Evolutionary conservation across 1,140 invertebrate species (phyloP).

Genomic region (Saccostrea echinata): DNA sequence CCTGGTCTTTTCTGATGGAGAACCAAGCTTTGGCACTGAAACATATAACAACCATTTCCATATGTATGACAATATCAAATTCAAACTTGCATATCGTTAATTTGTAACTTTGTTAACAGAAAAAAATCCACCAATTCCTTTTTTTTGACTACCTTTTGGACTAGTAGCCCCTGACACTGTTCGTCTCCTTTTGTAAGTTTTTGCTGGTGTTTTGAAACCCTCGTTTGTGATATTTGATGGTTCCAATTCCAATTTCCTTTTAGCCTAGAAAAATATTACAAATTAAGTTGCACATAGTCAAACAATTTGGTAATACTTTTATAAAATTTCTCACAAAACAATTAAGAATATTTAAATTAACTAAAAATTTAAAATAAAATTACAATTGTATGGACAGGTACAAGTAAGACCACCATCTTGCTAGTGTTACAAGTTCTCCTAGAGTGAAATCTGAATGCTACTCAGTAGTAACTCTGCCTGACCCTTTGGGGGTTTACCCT

Average conservation of each 20-base stretch:
- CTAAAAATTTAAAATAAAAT: neutral
- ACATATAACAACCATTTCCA: conserved; percentile 45
- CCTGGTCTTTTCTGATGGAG: conserved; percentile 77
- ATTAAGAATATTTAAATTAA: no score
- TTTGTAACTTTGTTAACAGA: no score
- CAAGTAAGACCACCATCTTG: conserved; percentile 5
- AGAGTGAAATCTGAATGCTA: neutral
- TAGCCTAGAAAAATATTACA: conserved; percentile 65
- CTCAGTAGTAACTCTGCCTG: neutral
- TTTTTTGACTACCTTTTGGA: conserved; percentile 63
- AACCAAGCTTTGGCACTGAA: conserved; percentile 70
- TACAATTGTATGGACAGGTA: neutral
- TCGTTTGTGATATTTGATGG: conserved; percentile 62
- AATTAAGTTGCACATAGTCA: neutral
- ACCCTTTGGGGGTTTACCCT: neutral
- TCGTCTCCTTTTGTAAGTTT: conserved; percentile 69
- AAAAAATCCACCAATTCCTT: neutral
- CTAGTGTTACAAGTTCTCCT: neutral
- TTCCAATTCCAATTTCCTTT: conserved; percentile 73
- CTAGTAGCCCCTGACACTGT: conserved; percentile 62
- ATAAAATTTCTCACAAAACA: neutral
- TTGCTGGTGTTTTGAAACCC: conserved; percentile 75
- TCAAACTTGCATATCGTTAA: no score
- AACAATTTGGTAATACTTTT: neutral
- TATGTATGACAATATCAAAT: neutral